Conservation (phyloP, 1,140 invertebrate species). For the Diabrotica undecimpunctata region DNA sequence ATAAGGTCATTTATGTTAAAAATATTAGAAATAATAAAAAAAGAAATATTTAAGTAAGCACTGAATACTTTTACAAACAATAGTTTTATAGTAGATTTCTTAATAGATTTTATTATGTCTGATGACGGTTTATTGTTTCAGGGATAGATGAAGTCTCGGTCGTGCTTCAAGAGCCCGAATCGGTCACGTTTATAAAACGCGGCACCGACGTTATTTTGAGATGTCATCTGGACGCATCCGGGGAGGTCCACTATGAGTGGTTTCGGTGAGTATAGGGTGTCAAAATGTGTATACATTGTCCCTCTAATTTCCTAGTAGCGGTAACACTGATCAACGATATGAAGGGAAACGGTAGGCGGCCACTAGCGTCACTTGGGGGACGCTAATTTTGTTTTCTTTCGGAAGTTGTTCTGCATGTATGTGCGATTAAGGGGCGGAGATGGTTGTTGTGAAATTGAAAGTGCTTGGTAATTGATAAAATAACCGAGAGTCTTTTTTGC, state of each 20-base stretch:
- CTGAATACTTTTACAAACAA: no score
- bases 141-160: slow-evolving; percentile 68
- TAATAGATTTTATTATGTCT: no score
- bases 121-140: slow-evolving; percentile 47
- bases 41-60: no score
- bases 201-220: slow-evolving; percentile 64
- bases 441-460: no score
- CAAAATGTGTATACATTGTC: background rate
- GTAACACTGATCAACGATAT: background rate
- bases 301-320: slow-evolving; percentile 6
- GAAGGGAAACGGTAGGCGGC: background rate
- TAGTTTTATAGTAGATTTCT: no score
- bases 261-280: slow-evolving; percentile 55
- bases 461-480: no score
- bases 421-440: no score
- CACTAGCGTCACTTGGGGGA: background rate
- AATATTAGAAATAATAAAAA: no score
- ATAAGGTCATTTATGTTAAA: no score
- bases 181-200: slow-evolving; percentile 51
- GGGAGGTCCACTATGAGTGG: slow-evolving; percentile 71
- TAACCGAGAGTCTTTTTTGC: no score
- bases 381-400: background rate
- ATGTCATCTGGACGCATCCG: slow-evolving; percentile 71
- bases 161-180: slow-evolving; percentile 59
- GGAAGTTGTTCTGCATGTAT: no score